A percentile compares a stretch with the other conserved stretches of the same genome.
phyloP scores from a whole-genome alignment of 2,888 invertebrate species.

The Nemapogon koenigi region DNA sequence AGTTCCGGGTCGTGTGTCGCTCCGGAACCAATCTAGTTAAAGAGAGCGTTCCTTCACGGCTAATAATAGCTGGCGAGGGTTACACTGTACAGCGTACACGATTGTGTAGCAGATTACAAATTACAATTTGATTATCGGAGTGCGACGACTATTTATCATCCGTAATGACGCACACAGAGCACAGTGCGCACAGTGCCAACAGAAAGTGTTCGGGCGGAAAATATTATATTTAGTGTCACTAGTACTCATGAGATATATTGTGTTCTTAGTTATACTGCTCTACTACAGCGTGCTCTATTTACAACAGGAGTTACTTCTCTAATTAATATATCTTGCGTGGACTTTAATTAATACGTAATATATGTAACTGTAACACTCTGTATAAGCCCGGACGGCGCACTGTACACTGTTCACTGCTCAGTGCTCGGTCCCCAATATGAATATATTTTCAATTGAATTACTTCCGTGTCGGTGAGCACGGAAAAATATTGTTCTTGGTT shows the following conservation, averaged over 20 bases:
- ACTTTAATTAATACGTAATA: too few relatives aligned
- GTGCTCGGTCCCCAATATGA: constrained; percentile 53
- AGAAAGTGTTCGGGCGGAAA: constrained; percentile 47
- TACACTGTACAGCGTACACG: constrained; percentile 29
- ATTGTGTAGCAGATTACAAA: constrained; percentile 61
- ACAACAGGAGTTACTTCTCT: too few relatives aligned
- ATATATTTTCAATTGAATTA: constrained; percentile 65
- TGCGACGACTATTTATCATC: constrained; percentile 63
- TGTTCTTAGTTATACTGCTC: too few relatives aligned
- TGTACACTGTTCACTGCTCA: too few relatives aligned
- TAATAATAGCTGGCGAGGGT: constrained; percentile 56
- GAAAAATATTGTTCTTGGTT: constrained; percentile 63
- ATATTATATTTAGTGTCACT: constrained; percentile 51
- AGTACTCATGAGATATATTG: too few relatives aligned
- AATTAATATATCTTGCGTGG: too few relatives aligned
- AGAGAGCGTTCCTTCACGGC: constrained; percentile 58
- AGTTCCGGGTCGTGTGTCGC: constrained; percentile 67
- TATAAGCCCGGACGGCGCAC: too few relatives aligned
- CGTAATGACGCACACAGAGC: constrained; percentile 59
- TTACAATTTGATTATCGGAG: constrained; percentile 66
- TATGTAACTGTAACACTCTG: too few relatives aligned
- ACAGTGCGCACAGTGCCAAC: constrained; percentile 49
- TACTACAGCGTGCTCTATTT: too few relatives aligned
- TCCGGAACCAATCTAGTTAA: constrained; percentile 63
- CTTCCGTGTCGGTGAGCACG: constrained; percentile 52